phyloP scores from a whole-genome alignment of 2,113 vertebrate species.

The Stegostoma tigrinum region DNA sequence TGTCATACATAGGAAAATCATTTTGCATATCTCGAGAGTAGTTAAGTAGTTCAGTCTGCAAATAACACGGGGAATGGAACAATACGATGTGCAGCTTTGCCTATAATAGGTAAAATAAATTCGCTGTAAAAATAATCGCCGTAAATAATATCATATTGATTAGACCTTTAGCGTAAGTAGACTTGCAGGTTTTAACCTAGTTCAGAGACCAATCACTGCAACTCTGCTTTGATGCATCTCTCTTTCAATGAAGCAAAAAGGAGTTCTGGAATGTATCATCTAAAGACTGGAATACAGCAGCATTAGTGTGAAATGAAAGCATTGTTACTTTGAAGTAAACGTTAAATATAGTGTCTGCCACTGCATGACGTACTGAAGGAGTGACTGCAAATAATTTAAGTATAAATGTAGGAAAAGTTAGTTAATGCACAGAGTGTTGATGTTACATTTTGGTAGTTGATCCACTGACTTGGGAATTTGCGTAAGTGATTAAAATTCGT shows the following conservation, averaged over 20 bases:
- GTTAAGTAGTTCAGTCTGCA: neutral
- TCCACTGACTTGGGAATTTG: too few relatives aligned
- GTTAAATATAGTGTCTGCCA: too few relatives aligned
- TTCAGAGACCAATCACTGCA: neutral
- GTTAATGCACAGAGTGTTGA: neutral
- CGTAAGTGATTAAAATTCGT: neutral
- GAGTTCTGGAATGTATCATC: neutral
- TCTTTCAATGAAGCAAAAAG: neutral
- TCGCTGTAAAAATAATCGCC: neutral
- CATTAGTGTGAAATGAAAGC: neutral
- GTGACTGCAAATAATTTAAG: neutral
- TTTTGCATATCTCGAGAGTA: neutral
- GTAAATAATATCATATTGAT: neutral
- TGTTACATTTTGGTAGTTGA: neutral
- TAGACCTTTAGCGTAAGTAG: neutral
- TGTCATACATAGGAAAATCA: neutral
- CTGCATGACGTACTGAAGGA: neutral
- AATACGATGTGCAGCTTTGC: neutral
- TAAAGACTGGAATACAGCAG: neutral
- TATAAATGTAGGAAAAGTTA: neutral
- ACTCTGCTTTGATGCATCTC: neutral
- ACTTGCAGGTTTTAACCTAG: neutral
- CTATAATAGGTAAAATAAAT: neutral
- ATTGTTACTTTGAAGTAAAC: conserved; percentile 7
- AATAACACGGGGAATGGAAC: neutral